A percentile compares a stretch with the other conserved stretches of the same genome.
These are phyloP conservation scores for Chelonus formosanus DNA, from an alignment of 2,888 invertebrate genomes.

Conservation along the genomic window DNA sequence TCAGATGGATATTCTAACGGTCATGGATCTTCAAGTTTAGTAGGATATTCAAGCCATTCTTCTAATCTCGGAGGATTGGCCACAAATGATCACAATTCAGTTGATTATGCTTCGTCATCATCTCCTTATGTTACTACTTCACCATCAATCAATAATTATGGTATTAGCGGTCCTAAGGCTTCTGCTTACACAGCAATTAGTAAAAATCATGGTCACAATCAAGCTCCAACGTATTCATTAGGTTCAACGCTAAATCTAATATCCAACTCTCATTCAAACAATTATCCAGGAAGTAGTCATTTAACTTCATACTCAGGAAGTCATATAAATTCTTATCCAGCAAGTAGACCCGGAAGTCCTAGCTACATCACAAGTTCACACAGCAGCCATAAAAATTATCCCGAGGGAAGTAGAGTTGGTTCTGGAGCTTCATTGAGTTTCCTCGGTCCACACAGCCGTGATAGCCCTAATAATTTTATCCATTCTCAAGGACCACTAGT, in stretches of 20 bases:
- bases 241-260: conserved; percentile 29
- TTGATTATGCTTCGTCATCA: conserved; percentile 37
- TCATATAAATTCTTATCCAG: conserved; percentile 21
- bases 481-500: conserved; percentile 25
- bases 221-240: conserved; percentile 30
- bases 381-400: conserved; percentile 31
- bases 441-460: conserved; percentile 35
- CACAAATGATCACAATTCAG: conserved; percentile 27
- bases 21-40: conserved; percentile 22
- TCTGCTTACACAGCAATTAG: conserved; percentile 30
- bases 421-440: conserved; percentile 32
- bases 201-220: conserved; percentile 24
- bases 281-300: conserved; percentile 16
- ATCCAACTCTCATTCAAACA: conserved; percentile 26
- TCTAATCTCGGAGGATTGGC: conserved; percentile 29
- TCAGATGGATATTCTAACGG: conserved; percentile 28
- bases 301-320: background rate
- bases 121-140: conserved; percentile 29
- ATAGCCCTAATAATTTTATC: conserved; percentile 35
- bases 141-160: conserved; percentile 32
- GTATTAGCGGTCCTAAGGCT: conserved; percentile 33
- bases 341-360: conserved; percentile 23
- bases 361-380: conserved; percentile 16
- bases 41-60: conserved; percentile 34
- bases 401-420: conserved; percentile 27